phyloP scores from a whole-genome alignment of 2,888 invertebrate genomes.

The Cheiracanthium punctorium region DNA sequence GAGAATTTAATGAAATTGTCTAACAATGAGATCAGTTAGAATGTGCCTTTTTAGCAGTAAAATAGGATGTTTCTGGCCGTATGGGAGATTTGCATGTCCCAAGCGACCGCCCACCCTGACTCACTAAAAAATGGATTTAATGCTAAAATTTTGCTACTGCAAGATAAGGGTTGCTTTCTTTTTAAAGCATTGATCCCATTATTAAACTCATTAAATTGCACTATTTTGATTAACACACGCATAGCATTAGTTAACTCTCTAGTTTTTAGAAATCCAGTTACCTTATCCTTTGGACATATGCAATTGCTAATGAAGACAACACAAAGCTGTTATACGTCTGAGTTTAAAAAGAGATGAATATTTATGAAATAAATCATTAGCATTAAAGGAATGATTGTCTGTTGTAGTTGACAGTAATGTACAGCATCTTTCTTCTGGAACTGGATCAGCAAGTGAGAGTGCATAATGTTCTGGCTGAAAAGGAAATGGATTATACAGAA shows the following conservation, averaged over 20 bases:
- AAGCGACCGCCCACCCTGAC: no score
- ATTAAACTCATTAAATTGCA: no score
- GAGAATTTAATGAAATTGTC: no score
- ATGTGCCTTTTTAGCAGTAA: not conserved
- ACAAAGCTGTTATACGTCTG: not conserved
- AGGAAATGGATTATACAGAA: not conserved
- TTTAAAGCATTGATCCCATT: no score
- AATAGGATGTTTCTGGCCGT: no score
- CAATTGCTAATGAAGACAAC: not conserved
- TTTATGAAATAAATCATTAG: no score
- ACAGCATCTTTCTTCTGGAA: constrained; percentile 1
- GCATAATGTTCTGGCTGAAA: not conserved
- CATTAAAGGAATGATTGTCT: not conserved
- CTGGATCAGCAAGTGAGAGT: not conserved
- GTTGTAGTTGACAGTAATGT: not conserved
- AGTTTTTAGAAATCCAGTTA: not conserved
- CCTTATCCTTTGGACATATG: not conserved
- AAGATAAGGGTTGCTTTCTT: no score
- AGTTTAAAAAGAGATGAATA: no score
- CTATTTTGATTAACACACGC: not conserved
- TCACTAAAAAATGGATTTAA: no score
- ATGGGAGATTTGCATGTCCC: no score
- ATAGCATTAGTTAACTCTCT: not conserved
- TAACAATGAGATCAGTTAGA: no score
- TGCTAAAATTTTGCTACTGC: no score